Evolutionary conservation across 2,888 invertebrate species (phyloP).

Genomic region (Cyclophora punctaria): DNA sequence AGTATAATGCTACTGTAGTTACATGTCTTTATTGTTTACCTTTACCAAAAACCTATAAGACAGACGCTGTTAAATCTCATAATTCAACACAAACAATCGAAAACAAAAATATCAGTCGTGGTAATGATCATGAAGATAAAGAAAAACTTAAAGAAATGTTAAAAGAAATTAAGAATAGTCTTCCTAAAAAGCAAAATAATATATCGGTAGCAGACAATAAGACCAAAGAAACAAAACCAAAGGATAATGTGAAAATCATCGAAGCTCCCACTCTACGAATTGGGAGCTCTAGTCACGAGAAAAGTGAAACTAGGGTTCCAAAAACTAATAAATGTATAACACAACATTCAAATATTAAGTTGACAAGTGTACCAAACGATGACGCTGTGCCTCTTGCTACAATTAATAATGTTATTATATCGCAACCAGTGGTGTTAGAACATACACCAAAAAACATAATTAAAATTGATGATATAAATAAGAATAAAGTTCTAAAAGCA

Average conservation of each 20-base stretch:
- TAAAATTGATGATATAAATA: constrained; percentile 4
- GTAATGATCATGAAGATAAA: constrained; percentile 54
- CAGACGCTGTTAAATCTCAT: constrained; percentile 18
- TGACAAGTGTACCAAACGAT: neutral
- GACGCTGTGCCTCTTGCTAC: constrained; percentile 2
- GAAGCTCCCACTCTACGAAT: constrained; percentile 59
- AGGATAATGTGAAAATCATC: constrained; percentile 16
- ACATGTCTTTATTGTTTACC: constrained; percentile 44
- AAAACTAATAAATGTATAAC: constrained; percentile 6
- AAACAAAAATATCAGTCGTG: constrained; percentile 8
- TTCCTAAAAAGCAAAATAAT: constrained; percentile 72
- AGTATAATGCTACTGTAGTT: constrained; percentile 45
- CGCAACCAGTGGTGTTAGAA: constrained; percentile 28
- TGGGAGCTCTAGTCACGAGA: constrained; percentile 28
- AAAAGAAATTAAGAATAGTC: constrained; percentile 85
- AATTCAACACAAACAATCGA: constrained; percentile 41
- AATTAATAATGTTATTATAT: constrained; percentile 25
- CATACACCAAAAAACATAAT: constrained; percentile 23
- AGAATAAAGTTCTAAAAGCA: too few species aligned
- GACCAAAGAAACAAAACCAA: constrained; percentile 9
- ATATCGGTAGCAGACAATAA: constrained; percentile 38
- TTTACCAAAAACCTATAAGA: constrained; percentile 13
- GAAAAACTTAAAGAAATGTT: constrained; percentile 80
- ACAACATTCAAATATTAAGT: constrained; percentile 1
- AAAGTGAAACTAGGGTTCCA: neutral